Evolutionary conservation across 2,888 invertebrate genomes (phyloP), one percentile per base, ranked within the genome.

Genomic region (Megamerina dolium): DNA sequence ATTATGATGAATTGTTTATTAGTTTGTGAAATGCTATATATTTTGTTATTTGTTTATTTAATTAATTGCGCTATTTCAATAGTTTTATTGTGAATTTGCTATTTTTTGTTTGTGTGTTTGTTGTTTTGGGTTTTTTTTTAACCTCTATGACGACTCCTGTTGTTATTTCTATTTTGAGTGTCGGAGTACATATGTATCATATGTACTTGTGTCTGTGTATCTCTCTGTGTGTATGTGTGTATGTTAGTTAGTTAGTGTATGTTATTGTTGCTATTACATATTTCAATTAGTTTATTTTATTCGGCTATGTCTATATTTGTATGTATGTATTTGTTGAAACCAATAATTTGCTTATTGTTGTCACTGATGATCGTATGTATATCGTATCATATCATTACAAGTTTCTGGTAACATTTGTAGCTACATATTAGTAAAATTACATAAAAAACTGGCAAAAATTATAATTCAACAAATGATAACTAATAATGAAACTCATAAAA

Each of bases 351-450:
- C 13, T 32, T 31, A 19, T 32, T 31, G 21, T 17, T 19, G 4
- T 12, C 5, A 17, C 10, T 29, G 38, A 12, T 4, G n/a, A 17
- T 21, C 33, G 41, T 42, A 45, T 41, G n/a, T 26, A 9, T 6
- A 6, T 19, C 17, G 12, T 34, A 20, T 30, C 19, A 33, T n/a
- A 14, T 41, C 21, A 34, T 37, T 58, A 64, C 66, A 63, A 63
- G 66, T 63, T 63, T 63, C 66, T 63, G 53, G 60, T 58, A 53
- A 53, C 52, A 23, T 8, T 10, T 6, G 8, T 6, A 23, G 6
- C 8, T 8, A 8, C 10, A 8, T 23, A 23, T 8, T 23, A 8
- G 10, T 8, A 23, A 23, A 23, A 23, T 8, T 8, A 8, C 10
- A 23, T 23, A 23, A 8, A 6, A 23, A 23, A 23, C 10, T 23